Conservation (phyloP, 1,140 invertebrate species). For the Drosophila bipectinata region DNA sequence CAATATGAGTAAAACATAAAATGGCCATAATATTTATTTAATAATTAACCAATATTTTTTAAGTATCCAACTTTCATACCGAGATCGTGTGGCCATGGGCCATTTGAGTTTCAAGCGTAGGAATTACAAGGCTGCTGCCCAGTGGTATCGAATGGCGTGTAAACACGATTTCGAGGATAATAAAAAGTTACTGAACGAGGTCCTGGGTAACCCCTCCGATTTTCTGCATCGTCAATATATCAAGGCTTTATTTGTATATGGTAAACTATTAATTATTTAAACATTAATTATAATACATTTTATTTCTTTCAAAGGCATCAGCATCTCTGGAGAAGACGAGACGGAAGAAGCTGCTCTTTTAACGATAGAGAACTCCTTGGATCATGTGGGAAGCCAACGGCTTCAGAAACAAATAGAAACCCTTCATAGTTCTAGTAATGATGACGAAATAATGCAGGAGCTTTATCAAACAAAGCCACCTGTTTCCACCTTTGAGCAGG, state of each 20-base stretch:
- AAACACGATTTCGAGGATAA: conserved; percentile 1
- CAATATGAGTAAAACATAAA: conserved; percentile 13
- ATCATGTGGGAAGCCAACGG: background rate
- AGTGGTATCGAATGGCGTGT: conserved; percentile 46
- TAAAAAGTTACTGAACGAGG: background rate
- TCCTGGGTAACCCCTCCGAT: conserved; percentile 18
- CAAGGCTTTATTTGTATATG: background rate
- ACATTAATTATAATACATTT: background rate
- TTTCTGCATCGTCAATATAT: conserved; percentile 9
- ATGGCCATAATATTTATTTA: background rate
- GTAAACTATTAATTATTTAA: background rate
- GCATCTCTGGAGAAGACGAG: background rate
- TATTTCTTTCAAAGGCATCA: background rate
- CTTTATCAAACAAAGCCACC: background rate
- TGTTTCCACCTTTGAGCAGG: conserved; percentile 88
- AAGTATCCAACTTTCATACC: conserved; percentile 14
- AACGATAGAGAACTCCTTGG: background rate
- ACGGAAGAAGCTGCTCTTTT: background rate
- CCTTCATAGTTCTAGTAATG: background rate
- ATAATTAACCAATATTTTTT: background rate
- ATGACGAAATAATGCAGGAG: background rate
- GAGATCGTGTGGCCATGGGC: conserved; percentile 43
- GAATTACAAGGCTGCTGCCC: conserved; percentile 29
- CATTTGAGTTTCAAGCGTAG: conserved; percentile 17
- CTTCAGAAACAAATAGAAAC: background rate